These are phyloP conservation scores for Augochlora pura DNA, from an alignment of 1,140 invertebrate genomes.

Conservation along the genomic window DNA sequence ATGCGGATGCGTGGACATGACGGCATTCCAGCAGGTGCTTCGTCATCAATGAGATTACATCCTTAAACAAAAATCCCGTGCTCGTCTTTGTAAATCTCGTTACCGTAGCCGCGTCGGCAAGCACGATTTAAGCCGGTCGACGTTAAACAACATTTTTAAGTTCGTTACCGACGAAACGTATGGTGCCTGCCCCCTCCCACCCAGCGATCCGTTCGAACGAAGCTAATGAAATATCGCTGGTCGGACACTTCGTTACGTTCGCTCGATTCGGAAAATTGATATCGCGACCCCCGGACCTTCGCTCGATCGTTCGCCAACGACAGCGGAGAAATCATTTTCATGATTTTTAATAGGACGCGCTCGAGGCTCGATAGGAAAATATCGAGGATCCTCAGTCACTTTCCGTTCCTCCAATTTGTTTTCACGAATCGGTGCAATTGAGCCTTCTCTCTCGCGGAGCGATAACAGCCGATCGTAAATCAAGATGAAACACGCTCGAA, in stretches of 20 bases:
- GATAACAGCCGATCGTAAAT: too few relatives aligned
- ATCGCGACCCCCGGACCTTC: too few relatives aligned
- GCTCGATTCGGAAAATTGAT: too few relatives aligned
- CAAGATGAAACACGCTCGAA: too few relatives aligned
- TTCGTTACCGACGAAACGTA: not conserved
- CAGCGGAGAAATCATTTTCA: too few relatives aligned
- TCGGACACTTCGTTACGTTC: not conserved
- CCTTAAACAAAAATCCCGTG: not conserved
- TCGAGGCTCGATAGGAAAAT: too few relatives aligned
- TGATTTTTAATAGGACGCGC: too few relatives aligned
- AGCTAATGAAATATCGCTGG: conserved; percentile 12
- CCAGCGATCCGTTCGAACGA: not conserved
- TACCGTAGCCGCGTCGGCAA: conserved; percentile 3
- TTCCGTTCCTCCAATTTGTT: too few relatives aligned
- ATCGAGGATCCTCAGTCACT: too few relatives aligned
- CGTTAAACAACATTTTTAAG: conserved; percentile 28
- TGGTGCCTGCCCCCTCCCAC: not conserved
- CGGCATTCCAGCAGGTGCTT: conserved; percentile 19
- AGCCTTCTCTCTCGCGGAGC: too few relatives aligned
- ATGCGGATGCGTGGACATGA: not conserved
- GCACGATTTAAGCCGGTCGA: conserved; percentile 15
- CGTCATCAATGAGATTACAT: conserved; percentile 38
- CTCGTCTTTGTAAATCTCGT: conserved; percentile 18
- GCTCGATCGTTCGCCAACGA: too few relatives aligned
- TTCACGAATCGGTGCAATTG: too few relatives aligned